Conservation (phyloP, 1,140 invertebrate species). For the Drosophila seguyi region DNA sequence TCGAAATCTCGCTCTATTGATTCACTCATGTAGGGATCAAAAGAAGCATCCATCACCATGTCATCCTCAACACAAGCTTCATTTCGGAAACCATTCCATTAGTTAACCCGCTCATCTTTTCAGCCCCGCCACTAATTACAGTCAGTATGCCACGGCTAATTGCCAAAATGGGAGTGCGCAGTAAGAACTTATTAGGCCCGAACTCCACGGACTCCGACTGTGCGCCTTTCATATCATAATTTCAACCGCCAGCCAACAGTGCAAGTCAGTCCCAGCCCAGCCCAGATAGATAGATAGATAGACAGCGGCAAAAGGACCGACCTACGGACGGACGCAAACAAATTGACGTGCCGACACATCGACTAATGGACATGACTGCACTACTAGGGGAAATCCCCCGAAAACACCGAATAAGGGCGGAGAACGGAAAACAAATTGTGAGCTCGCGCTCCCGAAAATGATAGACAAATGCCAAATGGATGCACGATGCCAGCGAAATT, state of each 20-base stretch:
- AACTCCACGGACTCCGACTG: constrained; percentile 30
- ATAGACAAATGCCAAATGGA: constrained; percentile 74
- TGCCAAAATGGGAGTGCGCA: constrained; percentile 55
- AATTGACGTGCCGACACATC: constrained; percentile 79
- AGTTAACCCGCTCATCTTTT: constrained; percentile 30
- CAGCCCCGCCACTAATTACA: constrained; percentile 37
- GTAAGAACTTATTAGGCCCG: constrained; percentile 56
- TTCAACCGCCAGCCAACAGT: constrained; percentile 45
- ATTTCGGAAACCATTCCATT: constrained; percentile 41
- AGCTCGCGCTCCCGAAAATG: constrained; percentile 62
- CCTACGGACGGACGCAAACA: constrained; percentile 66
- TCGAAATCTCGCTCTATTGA: neutral
- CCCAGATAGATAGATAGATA: neutral
- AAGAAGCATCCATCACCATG: constrained; percentile 17
- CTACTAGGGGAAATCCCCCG: constrained; percentile 34
- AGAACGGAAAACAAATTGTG: constrained; percentile 64
- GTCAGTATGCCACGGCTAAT: constrained; percentile 54
- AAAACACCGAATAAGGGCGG: constrained; percentile 4
- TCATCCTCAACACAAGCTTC: constrained; percentile 18
- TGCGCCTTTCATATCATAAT: constrained; percentile 65
- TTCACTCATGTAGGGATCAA: constrained; percentile 12
- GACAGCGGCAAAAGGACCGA: constrained; percentile 8
- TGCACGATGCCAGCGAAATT: constrained; percentile 7
- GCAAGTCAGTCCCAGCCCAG: constrained; percentile 6
- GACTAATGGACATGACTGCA: constrained; percentile 56